Evolutionary conservation across 2,113 vertebrate species (phyloP).

Genomic region (Illadopsis cleaveri): DNA sequence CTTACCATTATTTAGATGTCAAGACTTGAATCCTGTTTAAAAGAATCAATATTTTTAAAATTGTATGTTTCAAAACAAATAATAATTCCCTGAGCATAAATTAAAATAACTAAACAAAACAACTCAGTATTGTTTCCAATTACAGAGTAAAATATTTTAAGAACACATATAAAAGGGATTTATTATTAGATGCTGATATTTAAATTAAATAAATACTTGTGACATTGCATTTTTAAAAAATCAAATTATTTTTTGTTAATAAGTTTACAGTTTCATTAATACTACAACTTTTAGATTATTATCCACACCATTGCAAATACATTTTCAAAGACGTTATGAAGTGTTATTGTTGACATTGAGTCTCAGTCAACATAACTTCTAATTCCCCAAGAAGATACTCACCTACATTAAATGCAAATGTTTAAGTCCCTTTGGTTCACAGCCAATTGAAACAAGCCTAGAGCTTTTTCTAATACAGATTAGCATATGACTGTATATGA

Average conservation of each 20-base stretch:
- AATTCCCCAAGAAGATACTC: neutral
- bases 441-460: neutral
- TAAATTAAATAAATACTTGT: neutral
- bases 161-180: neutral
- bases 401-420: neutral
- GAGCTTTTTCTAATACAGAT: neutral
- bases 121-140: neutral
- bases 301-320: neutral
- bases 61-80: neutral
- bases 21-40: slow-evolving; percentile 43
- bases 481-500: neutral
- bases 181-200: neutral
- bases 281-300: neutral
- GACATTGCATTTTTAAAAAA: neutral
- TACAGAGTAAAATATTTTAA: neutral
- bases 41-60: neutral
- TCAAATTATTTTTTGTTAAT: neutral
- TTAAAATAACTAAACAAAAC: neutral
- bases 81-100: neutral
- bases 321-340: neutral
- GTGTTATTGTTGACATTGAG: neutral
- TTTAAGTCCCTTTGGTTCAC: slow-evolving; percentile 8
- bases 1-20: slow-evolving; percentile 63
- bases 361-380: neutral
- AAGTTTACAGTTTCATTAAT: neutral